Base-by-base conservation (phyloP, 1,140 invertebrate genomes). In the Caenorhabditis brenneri region DNA sequence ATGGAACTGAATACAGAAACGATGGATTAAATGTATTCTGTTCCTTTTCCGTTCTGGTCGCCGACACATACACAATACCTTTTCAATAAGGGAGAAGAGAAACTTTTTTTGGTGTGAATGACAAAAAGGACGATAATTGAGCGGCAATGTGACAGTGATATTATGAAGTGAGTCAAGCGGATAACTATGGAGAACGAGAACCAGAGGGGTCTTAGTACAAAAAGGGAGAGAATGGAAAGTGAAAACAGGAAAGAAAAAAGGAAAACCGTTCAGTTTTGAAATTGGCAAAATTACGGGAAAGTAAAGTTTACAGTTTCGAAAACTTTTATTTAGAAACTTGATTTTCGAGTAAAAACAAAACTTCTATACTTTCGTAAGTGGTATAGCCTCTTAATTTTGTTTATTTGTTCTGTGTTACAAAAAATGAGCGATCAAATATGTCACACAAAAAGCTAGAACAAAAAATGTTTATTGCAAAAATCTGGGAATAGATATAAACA, bases 51-150 rank as follows among this genome's bases (percentile, higher is more conserved):
- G 65, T 74, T 65, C 31, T 36, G 58, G 29, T 65, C 58, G 29
- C 58, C 58, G 58, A 65, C 58, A 46, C n/a, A 74, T 42, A 74
- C 65, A 74, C 65, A 74, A 74, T 42, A n/a, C n/a, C n/a, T n/a
- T n/a, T n/a, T n/a, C n/a, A 74, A 36, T n/a, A 46, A 24, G 19
- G 24, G 22, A 27, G 53, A 27, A 9, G n/a, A 22, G 24, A 27
- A n/a, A 4, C 16, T 65, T 46, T 42, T 42, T 74, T 24, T 46
- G 58, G 31, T 36, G 22, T 65, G 58, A 33, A 9, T 36, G 58
- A 65, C 58, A 65, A 65, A 65, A 65, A 16, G 65, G 29, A 74
- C 65, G 65, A 74, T 65, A 65, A 65, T 65, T 65, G 58, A 65
- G 58, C 58, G 58, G 58, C 58, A 36, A 65, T 65, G 58, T 65